phyloP scores from a whole-genome alignment of 2,888 invertebrate species.

The Deilephila porcellus region DNA sequence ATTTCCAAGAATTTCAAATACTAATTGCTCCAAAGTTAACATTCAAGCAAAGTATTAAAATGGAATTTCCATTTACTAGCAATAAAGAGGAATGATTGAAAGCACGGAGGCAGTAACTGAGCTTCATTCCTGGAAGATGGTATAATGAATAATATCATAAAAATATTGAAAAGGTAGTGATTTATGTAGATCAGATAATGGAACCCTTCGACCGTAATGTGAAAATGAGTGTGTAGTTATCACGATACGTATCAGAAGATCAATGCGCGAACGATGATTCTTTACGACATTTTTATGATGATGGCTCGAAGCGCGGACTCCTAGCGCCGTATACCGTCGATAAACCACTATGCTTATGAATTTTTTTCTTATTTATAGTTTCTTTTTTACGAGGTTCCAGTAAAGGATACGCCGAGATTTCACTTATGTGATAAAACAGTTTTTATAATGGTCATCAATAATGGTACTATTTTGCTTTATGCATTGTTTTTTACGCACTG shows the following conservation, averaged over 20 bases:
- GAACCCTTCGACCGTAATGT: slow-evolving; percentile 23
- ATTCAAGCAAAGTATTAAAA: not conserved
- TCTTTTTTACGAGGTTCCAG: slow-evolving; percentile 5
- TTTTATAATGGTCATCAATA: slow-evolving; percentile 7
- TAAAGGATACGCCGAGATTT: not conserved
- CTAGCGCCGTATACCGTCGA: not conserved
- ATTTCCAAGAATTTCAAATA: not conserved
- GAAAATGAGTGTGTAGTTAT: slow-evolving; percentile 29
- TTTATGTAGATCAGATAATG: slow-evolving; percentile 30
- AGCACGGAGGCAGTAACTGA: not conserved
- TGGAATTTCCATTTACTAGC: not conserved
- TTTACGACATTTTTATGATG: slow-evolving; percentile 32
- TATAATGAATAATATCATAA: not conserved
- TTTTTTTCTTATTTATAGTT: slow-evolving; percentile 21
- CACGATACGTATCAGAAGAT: slow-evolving; percentile 27
- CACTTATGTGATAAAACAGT: not conserved
- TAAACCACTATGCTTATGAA: slow-evolving; percentile 19
- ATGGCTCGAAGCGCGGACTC: slow-evolving; percentile 24
- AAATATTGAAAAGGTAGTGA: slow-evolving; percentile 17
- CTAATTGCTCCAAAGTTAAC: not conserved
- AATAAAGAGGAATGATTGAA: not conserved
- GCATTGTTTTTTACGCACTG: not conserved
- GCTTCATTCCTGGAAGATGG: no score
- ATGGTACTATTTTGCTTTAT: not conserved
- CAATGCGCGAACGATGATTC: slow-evolving; percentile 25